Conservation (phyloP, 2,113 vertebrate species). For the Falco punctatus region DNA sequence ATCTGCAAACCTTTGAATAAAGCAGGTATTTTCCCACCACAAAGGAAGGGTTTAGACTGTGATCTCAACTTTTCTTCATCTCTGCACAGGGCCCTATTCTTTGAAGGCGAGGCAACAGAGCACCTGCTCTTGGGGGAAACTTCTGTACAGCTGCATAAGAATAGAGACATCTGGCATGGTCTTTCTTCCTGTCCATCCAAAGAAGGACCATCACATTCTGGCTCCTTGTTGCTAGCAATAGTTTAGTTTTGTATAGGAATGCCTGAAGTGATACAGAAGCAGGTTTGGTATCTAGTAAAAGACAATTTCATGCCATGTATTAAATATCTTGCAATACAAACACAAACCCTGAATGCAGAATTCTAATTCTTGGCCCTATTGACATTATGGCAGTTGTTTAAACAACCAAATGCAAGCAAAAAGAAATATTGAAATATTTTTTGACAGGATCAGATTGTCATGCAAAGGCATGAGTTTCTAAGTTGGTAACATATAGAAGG, state of each 20-base stretch:
- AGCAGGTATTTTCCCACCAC: neutral
- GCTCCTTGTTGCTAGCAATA: neutral
- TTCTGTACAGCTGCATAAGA: neutral
- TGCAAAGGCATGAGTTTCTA: neutral
- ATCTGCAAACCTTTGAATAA: neutral
- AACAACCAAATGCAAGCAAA: slow-evolving; percentile 10
- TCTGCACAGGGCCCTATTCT: neutral
- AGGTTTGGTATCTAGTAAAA: neutral
- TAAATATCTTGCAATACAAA: slow-evolving; percentile 4
- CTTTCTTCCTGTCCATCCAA: neutral
- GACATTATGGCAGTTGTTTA: neutral
- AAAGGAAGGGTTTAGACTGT: neutral
- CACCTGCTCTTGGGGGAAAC: neutral
- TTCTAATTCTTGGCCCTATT: neutral
- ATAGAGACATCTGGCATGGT: neutral
- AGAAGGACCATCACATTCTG: neutral
- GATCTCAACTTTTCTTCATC: neutral
- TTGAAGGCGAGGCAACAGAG: neutral
- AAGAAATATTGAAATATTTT: slow-evolving; percentile 6
- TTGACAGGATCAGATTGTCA: neutral
- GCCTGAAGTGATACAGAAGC: neutral
- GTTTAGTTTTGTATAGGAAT: neutral
- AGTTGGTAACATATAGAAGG: neutral
- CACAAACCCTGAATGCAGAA: slow-evolving; percentile 24
- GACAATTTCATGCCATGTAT: neutral